phyloP scores from a whole-genome alignment of 1,140 invertebrate genomes.

The Delia radicum region DNA sequence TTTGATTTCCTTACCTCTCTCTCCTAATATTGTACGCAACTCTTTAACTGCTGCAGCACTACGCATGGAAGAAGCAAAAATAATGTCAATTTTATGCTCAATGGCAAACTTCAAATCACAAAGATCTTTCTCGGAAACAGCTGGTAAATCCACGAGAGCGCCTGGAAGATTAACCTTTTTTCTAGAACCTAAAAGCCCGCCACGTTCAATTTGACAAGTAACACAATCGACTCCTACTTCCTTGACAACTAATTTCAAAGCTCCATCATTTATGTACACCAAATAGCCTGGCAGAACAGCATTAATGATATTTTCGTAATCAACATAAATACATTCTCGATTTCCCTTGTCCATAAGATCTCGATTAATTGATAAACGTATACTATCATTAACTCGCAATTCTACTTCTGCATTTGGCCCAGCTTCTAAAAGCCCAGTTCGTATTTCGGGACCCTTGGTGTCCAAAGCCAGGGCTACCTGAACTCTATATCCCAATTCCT shows the following conservation, averaged over 20 bases:
- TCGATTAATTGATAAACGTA: conserved; percentile 87
- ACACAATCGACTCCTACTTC: conserved; percentile 58
- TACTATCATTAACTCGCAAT: conserved; percentile 68
- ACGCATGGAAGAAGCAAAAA: conserved; percentile 98
- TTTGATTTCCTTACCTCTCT: conserved; percentile 87
- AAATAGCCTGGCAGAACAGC: conserved; percentile 80
- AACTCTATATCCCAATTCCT: conserved; percentile 54
- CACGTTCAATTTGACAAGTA: conserved; percentile 89
- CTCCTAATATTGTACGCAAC: conserved; percentile 84
- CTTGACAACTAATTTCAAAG: conserved; percentile 89
- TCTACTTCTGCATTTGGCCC: conserved; percentile 77
- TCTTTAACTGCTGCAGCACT: conserved; percentile 84
- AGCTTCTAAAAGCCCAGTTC: conserved; percentile 88
- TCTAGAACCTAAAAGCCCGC: conserved; percentile 87
- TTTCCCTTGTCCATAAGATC: conserved; percentile 75
- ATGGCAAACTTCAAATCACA: conserved; percentile 91
- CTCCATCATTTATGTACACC: conserved; percentile 94
- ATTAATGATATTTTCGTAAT: conserved; percentile 90
- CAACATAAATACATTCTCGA: conserved; percentile 68
- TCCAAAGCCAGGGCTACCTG: conserved; percentile 83
- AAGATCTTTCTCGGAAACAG: conserved; percentile 96
- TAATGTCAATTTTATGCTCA: conserved; percentile 91
- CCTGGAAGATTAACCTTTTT: conserved; percentile 96
- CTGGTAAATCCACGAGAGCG: conserved; percentile 90
- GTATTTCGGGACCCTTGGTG: conserved; percentile 96